phyloP scores from a whole-genome alignment of 2,888 invertebrate genomes.

The Eugnorisma glareosa region DNA sequence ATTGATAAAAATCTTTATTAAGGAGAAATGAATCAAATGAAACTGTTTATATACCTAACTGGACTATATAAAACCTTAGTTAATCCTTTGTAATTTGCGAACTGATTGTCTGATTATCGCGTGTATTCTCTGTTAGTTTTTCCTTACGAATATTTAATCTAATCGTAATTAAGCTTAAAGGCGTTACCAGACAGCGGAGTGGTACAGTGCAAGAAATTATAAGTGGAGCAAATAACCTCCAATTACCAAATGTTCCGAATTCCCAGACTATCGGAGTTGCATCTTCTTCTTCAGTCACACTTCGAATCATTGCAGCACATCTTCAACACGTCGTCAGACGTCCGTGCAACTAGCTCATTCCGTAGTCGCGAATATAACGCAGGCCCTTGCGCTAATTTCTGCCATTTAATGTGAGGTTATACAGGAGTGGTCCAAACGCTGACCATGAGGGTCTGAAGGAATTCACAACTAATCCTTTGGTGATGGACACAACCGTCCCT shows the following conservation, averaged over 20 bases:
- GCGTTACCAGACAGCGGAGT: not conserved
- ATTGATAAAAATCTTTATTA: not conserved
- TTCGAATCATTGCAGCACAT: not conserved
- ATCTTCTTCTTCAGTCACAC: not conserved
- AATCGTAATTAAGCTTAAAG: not conserved
- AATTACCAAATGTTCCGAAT: not conserved
- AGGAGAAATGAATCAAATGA: not conserved
- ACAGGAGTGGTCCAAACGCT: too few relatives aligned
- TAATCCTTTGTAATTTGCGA: slow-evolving; percentile 1
- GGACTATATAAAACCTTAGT: slow-evolving; percentile 6
- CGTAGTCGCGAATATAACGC: too few relatives aligned
- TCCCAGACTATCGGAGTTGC: not conserved
- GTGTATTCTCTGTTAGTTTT: not conserved
- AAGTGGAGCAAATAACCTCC: not conserved
- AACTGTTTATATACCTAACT: slow-evolving; percentile 21
- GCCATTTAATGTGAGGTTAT: too few relatives aligned
- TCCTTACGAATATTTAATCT: slow-evolving; percentile 3
- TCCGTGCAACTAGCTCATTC: too few relatives aligned
- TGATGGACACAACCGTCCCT: not conserved
- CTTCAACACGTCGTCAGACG: too few relatives aligned
- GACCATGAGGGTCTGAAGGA: too few relatives aligned
- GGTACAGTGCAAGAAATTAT: not conserved
- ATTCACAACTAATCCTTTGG: too few relatives aligned
- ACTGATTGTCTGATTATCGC: slow-evolving; percentile 14
- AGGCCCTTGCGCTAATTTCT: too few relatives aligned